Percentiles rank a stretch among this genome's conserved stretches.
phyloP scores from a whole-genome alignment of 2,797 vertebrate species.

The Percopsis omiscomaycus region DNA sequence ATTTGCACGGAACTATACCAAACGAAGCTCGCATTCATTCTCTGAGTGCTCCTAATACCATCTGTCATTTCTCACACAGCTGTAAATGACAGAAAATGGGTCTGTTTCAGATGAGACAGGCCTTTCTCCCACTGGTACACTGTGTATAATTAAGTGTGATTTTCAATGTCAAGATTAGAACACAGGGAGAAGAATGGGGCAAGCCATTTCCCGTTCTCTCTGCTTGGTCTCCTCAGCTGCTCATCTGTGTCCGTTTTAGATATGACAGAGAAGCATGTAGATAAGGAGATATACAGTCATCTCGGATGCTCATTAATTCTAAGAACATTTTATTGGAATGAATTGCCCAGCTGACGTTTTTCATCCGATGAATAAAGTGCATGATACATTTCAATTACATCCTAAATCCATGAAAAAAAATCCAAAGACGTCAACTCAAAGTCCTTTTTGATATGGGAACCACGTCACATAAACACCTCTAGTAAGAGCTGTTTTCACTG shows the following conservation, averaged over 20 bases:
- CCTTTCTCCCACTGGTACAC: conserved; percentile 37
- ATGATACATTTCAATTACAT: conserved; percentile 40
- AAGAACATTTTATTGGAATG: conserved; percentile 16
- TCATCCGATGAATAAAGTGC: conserved; percentile 30
- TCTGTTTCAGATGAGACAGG: conserved; percentile 35
- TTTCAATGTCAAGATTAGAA: conserved; percentile 39
- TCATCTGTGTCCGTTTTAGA: not conserved
- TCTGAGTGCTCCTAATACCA: conserved; percentile 18
- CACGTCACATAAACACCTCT: conserved; percentile 15
- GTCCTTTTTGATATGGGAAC: conserved; percentile 15
- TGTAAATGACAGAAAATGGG: conserved; percentile 47
- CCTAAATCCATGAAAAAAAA: conserved; percentile 24
- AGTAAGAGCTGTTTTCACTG: conserved; percentile 33
- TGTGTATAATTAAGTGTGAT: conserved; percentile 67
- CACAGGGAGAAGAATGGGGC: conserved; percentile 29
- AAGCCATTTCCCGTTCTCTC: conserved; percentile 41
- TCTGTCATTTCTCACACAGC: conserved; percentile 38
- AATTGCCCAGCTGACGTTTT: conserved; percentile 45
- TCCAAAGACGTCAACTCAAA: not conserved
- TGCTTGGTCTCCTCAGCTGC: conserved; percentile 25
- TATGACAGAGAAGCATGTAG: no score
- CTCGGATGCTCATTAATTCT: no score
- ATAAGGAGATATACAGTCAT: no score
- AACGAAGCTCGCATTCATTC: not conserved
- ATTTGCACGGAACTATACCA: conserved; percentile 26